Base-by-base conservation (phyloP, 2,888 invertebrate genomes). In the Pinctada fucata region DNA sequence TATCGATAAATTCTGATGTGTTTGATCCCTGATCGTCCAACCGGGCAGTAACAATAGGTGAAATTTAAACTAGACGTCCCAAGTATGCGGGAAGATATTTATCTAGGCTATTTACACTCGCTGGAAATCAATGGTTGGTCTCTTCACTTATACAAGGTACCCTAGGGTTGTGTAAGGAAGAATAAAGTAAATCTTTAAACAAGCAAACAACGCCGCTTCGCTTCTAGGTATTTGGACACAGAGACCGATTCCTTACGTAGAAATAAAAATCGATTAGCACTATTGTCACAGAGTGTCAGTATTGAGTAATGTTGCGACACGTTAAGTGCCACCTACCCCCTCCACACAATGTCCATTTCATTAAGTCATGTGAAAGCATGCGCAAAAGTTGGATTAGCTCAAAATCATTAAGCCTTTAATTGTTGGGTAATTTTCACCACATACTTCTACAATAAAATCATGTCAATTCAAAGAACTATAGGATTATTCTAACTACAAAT, bases 51-150 rank as follows among this genome's bases (percentile, higher is more conserved):
- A 58, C 58, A 58, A 58, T 58, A 58, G 58, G 58, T 13, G 58
- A 58, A 58, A 58, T 6, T 58, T 58, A 58, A 58, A 72, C 72
- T 72, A 52, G 51, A 52, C 72, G 72, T 50, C 72, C 52, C 51
- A 72, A 72, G 52, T 72, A 72, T 72, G 50, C 52, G 58, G 72
- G 45, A 58, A 72, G 72, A 72, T 72, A 58, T 72, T 72, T 72
- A 72, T 72, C 72, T 72, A 72, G 52, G 72, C 31, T 72, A 72
- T 72, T 72, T 72, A 72, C 72, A 72, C 72, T 16, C 58, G 58
- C 13, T 52, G 72, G 52, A 72, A 72, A 72, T 72, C 72, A 72
- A 72, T 72, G 72, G 72, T 47, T 72, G 52, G 50, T 52, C 58
- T 52, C 72, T 72, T 45, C 58, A 58, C 72, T 52, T 52, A 47